These are phyloP conservation scores for Stenopsyche tienmushanensis DNA, from an alignment of 1,140 invertebrate genomes.

Conservation along the genomic window DNA sequence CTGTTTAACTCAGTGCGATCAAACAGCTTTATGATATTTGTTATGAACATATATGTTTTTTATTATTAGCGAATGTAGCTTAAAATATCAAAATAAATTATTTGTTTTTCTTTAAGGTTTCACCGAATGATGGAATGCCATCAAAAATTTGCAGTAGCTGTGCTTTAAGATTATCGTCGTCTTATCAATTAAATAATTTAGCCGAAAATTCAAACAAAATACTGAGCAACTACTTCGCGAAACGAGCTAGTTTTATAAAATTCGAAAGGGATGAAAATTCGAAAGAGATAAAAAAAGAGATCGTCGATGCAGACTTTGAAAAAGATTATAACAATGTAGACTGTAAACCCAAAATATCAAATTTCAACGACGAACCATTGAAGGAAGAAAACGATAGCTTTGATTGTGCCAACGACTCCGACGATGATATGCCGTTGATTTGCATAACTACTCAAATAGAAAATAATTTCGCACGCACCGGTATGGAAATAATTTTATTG, in stretches of 20 bases:
- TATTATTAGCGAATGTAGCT: no score
- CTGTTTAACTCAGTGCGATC: no score
- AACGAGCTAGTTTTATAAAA: neutral
- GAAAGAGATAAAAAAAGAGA: neutral
- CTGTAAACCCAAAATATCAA: neutral
- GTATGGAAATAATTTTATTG: neutral
- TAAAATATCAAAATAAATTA: no score
- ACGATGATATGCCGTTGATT: neutral
- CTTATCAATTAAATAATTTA: slow-evolving; percentile 16
- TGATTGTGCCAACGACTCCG: no score
- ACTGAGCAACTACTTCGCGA: neutral
- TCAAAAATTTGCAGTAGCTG: slow-evolving; percentile 14
- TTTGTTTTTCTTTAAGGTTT: slow-evolving; percentile 8
- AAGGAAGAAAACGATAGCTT: neutral
- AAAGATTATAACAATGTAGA: neutral
- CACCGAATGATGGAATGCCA: slow-evolving; percentile 6
- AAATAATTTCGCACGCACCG: neutral
- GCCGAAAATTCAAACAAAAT: slow-evolving; percentile 14
- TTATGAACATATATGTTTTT: no score
- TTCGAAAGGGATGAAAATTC: neutral
- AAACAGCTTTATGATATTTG: no score
- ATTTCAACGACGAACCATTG: neutral
- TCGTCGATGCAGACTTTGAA: neutral
- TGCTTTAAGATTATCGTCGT: neutral
- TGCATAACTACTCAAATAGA: neutral